Evolutionary conservation across 2,888 invertebrate genomes (phyloP).

Genomic region (Steromphala cineraria): DNA sequence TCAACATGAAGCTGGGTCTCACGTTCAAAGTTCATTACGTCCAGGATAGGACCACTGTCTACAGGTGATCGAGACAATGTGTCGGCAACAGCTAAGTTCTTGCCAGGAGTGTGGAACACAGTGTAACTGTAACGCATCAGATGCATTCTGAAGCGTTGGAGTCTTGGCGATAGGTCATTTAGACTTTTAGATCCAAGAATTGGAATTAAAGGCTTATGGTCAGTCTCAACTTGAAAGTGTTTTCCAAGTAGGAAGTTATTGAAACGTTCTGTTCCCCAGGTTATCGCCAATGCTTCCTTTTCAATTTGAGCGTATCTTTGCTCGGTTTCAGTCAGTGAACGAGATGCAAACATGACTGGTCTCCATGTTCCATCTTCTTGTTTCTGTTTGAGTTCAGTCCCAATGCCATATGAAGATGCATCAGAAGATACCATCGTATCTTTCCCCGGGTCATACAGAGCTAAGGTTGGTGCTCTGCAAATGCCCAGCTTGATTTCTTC

Average conservation of each 20-base stretch:
- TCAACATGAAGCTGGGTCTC: too few species aligned
- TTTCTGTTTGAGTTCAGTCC: too few species aligned
- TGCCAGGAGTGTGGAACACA: too few species aligned
- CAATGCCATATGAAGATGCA: background rate
- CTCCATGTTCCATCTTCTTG: background rate
- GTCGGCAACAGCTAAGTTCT: too few species aligned
- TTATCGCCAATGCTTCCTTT: conserved; percentile 26
- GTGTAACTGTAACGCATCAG: too few species aligned
- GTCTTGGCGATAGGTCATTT: background rate
- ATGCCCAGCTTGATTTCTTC: background rate
- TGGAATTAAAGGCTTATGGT: conserved; percentile 39
- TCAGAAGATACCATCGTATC: background rate
- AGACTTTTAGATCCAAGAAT: background rate
- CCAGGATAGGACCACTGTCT: too few species aligned
- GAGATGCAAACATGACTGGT: conserved; percentile 51
- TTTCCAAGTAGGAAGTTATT: conserved; percentile 31
- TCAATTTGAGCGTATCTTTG: conserved; percentile 36
- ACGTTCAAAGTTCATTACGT: too few species aligned
- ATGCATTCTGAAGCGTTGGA: too few species aligned
- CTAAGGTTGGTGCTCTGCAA: background rate
- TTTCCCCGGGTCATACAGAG: background rate
- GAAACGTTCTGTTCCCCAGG: background rate
- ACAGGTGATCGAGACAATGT: too few species aligned
- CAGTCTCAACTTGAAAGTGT: conserved; percentile 25
- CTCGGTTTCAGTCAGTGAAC: conserved; percentile 40